Base-by-base conservation (phyloP, 2,113 vertebrate species). In the Felis chaus region DNA sequence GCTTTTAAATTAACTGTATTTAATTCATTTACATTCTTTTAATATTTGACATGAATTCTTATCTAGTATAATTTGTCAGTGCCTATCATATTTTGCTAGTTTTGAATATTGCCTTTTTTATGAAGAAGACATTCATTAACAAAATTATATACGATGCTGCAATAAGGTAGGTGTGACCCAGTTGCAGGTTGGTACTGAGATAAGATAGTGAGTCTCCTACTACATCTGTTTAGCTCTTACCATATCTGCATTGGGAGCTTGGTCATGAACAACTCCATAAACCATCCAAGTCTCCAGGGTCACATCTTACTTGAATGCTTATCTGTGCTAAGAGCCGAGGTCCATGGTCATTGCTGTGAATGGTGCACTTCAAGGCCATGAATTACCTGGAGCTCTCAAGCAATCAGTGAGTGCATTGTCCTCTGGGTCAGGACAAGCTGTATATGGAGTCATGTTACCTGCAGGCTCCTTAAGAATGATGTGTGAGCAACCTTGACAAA, bases 141-240 rank as follows among this genome's bases (percentile, higher is more conserved):
- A 76, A 48, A 93, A 53, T 61, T 73, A 66, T 8, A 15, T 48
- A 36, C 13, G 23, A 25, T 5, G 12, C 27, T 78, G 3, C 19
- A 53, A 7, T 45, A 76, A 7, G 1, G 12, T 79, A 25, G 13
- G 3, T 50, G 50, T 69, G 48, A 50, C 25, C 29, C 10, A 12
- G 3, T 7, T 88, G 21, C 21, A 65, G 68, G 3, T 55, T 80
- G 33, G 15, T 7, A 2, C 39, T 78, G 69, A 63, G 8, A 10
- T 48, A 9, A 27, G 2, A 3, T 33, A 2, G 0, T 27, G 1
- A 48, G 3, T 93, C 4, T 88, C 39, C 15, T 4, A 0, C 18
- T 81, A 7, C 2, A 23, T 36, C 6, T 61, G 2, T 21, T 82
- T 82, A 33, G 16, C 25, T 3, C 23, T 39, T 14, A 19, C 8